Conservation (phyloP, 1,140 invertebrate species). For the Eriocheir sinensis region DNA sequence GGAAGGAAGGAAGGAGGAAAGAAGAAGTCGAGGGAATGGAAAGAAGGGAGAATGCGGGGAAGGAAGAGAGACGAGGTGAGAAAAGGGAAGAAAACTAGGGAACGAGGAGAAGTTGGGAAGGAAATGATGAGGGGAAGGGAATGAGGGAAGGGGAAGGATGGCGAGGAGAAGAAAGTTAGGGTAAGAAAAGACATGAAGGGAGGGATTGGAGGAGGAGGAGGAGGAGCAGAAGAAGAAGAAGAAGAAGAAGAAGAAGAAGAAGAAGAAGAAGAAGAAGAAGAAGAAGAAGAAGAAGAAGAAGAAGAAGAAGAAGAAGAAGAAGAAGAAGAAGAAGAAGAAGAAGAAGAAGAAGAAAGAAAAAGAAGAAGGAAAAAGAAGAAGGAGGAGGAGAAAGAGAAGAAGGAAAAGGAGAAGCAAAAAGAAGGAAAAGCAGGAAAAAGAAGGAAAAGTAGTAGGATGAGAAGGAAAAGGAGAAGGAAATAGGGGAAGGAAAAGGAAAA, state of each 20-base stretch:
- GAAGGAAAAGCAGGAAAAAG: background rate
- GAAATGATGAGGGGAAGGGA: background rate
- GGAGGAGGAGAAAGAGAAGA: background rate
- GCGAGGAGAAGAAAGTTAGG: background rate
- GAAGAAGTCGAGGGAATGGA: background rate
- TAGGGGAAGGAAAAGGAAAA: too few relatives aligned
- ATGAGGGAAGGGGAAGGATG: too few relatives aligned
- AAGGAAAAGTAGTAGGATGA: background rate
- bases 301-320: background rate
- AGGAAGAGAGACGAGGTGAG: background rate
- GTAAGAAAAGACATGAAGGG: background rate
- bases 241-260: background rate
- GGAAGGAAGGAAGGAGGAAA: background rate
- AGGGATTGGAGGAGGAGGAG: background rate
- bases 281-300: background rate
- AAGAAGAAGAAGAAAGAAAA: background rate
- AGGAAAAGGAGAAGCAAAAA: background rate
- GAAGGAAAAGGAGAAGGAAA: background rate
- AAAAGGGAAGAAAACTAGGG: background rate
- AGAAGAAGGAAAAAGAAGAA: background rate
- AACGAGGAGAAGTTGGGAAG: background rate
- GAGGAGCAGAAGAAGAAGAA: background rate
- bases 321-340: background rate
- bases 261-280: background rate
- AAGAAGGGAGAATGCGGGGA: background rate